These are phyloP conservation scores for Macquaria ambigua DNA, from an alignment of 2,113 vertebrate species.

Conservation along the genomic window DNA sequence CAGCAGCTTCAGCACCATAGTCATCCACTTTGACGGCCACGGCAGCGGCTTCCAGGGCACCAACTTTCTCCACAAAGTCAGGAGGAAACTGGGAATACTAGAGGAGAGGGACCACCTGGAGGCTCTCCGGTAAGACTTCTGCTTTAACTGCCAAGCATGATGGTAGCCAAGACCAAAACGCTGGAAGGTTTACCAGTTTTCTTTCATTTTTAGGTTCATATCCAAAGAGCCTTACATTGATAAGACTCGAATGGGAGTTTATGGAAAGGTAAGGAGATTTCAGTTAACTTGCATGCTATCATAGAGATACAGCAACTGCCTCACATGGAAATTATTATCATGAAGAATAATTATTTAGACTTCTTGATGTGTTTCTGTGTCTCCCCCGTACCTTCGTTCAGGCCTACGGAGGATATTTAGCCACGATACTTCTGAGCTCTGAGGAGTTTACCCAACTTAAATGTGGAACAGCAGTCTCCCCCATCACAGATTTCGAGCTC, in stretches of 20 bases:
- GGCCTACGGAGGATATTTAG: conserved; percentile 96
- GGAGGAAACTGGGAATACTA: conserved; percentile 86
- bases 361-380: background rate
- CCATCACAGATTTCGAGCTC: conserved; percentile 94
- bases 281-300: background rate
- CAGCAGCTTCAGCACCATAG: conserved; percentile 91
- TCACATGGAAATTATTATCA: background rate
- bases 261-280: conserved; percentile 90
- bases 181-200: background rate
- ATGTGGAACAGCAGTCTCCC: conserved; percentile 94
- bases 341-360: background rate
- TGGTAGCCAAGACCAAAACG: background rate
- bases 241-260: conserved; percentile 90
- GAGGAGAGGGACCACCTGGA: conserved; percentile 93
- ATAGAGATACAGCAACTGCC: background rate
- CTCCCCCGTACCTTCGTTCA: conserved; percentile 63
- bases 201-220: conserved; percentile 84
- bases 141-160: background rate
- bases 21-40: conserved; percentile 92
- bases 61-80: conserved; percentile 92
- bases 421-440: conserved; percentile 88
- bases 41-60: conserved; percentile 97
- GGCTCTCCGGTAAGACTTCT: conserved; percentile 87
- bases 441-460: conserved; percentile 85
- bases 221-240: conserved; percentile 91